Evolutionary conservation across 2,113 vertebrate species (phyloP).

Genomic region (Triplophysa siluroides): DNA sequence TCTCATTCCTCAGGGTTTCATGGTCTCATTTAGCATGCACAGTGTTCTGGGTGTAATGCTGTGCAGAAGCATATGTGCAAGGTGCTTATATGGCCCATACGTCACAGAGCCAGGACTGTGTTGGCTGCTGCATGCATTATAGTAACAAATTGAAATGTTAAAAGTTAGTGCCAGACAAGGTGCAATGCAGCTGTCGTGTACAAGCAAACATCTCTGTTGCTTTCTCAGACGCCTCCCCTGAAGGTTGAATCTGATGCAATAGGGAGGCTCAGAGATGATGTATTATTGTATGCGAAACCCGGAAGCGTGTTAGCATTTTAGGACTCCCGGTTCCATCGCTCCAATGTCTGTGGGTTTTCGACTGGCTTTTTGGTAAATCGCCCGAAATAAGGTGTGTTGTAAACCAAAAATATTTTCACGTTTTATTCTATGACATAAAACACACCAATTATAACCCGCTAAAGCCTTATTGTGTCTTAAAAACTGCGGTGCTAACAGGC

Average conservation of each 20-base stretch:
- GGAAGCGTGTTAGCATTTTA: no score
- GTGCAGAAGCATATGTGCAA: slow-evolving; percentile 17
- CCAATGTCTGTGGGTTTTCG: no score
- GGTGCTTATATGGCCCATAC: slow-evolving; percentile 8
- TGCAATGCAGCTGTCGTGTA: not conserved
- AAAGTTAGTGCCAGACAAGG: not conserved
- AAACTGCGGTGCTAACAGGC: no score
- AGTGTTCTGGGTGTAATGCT: slow-evolving; percentile 12
- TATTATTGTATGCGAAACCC: no score
- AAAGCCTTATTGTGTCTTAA: no score
- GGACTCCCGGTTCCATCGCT: no score
- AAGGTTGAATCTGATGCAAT: not conserved
- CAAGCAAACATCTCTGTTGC: not conserved
- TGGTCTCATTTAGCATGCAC: slow-evolving; percentile 41
- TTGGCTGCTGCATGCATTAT: not conserved
- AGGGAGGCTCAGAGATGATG: no score
- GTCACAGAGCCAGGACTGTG: slow-evolving; percentile 9
- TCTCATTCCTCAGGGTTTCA: slow-evolving; percentile 3
- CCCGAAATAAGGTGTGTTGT: no score
- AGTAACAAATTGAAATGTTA: not conserved
- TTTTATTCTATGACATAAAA: no score
- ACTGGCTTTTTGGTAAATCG: no score
- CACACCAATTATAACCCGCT: no score
- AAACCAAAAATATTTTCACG: no score
- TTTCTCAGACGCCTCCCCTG: not conserved